These are phyloP conservation scores for Sparidentex hasta DNA, from an alignment of 2,797 vertebrate species.

Conservation along the genomic window DNA sequence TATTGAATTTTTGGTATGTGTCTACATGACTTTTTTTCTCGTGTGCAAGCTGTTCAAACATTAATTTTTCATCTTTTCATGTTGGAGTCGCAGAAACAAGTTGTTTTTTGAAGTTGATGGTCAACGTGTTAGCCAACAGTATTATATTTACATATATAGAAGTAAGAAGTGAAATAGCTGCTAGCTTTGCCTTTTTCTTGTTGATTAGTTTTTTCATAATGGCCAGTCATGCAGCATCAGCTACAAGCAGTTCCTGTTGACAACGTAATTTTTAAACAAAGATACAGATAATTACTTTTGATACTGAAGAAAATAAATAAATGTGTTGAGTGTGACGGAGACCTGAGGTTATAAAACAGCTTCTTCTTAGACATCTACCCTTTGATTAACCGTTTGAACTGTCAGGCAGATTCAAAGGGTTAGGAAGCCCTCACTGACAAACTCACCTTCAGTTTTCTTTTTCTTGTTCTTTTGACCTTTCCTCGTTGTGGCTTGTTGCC, in stretches of 20 bases:
- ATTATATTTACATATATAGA: too few relatives aligned
- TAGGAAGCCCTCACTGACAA: not conserved
- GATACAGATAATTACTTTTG: not conserved
- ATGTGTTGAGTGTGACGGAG: not conserved
- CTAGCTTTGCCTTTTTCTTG: not conserved
- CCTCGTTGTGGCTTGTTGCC: conserved; percentile 73
- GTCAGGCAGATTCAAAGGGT: not conserved
- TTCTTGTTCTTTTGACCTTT: conserved; percentile 89
- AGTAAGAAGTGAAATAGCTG: not conserved
- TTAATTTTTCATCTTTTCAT: too few relatives aligned
- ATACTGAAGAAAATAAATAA: not conserved
- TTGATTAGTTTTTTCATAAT: not conserved
- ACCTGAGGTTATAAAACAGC: not conserved
- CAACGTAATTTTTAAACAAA: too few relatives aligned
- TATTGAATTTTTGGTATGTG: too few relatives aligned
- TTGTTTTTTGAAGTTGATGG: too few relatives aligned
- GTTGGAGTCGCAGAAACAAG: too few relatives aligned
- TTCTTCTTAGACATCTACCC: not conserved
- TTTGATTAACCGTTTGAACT: not conserved
- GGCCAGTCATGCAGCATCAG: not conserved
- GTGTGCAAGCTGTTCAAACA: too few relatives aligned
- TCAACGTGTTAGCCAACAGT: too few relatives aligned
- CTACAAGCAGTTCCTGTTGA: not conserved
- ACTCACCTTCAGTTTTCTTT: conserved; percentile 85
- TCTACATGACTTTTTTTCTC: too few relatives aligned